Conservation (phyloP, 1,140 invertebrate species). For the Lasioglossum albipes region DNA sequence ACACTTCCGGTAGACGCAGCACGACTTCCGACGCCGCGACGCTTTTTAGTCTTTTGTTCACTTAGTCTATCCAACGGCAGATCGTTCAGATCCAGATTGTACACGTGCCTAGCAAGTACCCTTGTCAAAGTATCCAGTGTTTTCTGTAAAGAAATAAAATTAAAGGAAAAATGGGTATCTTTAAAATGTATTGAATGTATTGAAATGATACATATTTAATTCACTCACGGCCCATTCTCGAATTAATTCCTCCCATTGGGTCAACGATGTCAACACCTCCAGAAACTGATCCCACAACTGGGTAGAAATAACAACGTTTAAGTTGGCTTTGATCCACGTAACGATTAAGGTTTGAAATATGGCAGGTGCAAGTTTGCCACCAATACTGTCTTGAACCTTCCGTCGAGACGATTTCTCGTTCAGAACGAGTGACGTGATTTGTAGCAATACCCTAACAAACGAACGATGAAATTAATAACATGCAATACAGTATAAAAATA, state of each 20-base stretch:
- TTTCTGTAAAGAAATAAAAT: constrained; percentile 84
- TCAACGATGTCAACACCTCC: constrained; percentile 91
- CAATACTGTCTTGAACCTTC: constrained; percentile 88
- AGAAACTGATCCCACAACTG: constrained; percentile 98
- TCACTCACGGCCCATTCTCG: constrained; percentile 95
- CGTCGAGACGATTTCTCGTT: constrained; percentile 87
- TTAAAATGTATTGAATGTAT: too few species aligned
- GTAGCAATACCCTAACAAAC: constrained; percentile 89
- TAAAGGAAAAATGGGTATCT: constrained; percentile 5
- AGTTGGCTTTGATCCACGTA: constrained; percentile 98
- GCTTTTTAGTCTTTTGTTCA: constrained; percentile 90
- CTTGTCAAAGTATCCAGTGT: constrained; percentile 97
- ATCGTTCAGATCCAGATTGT: constrained; percentile 94
- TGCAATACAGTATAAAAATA: not conserved
- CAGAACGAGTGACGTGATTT: constrained; percentile 95
- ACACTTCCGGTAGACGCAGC: constrained; percentile 77
- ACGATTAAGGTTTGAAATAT: constrained; percentile 98
- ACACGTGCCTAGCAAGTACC: constrained; percentile 95
- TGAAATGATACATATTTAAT: not conserved
- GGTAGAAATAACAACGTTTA: constrained; percentile 93
- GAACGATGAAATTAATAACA: not conserved
- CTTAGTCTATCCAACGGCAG: constrained; percentile 91
- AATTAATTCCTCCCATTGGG: constrained; percentile 96
- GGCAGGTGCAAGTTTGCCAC: constrained; percentile 91
- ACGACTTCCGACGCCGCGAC: constrained; percentile 79